Conservation (phyloP, 2,113 vertebrate species). For the Ailuropoda melanoleuca region DNA sequence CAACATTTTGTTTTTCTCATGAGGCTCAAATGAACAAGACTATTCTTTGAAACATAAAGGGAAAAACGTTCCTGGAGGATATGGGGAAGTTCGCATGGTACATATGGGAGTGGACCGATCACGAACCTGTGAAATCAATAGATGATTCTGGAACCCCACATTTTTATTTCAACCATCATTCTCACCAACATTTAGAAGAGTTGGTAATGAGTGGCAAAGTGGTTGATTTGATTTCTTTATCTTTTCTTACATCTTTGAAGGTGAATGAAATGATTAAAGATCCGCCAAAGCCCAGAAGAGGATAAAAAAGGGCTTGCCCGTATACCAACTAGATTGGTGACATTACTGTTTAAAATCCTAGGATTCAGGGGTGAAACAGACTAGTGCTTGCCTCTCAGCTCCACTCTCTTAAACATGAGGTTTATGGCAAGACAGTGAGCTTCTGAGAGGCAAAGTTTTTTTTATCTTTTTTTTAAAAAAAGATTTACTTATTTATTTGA, state of each 20-base stretch:
- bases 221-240: not conserved
- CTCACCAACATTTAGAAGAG: not conserved
- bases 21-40: not conserved
- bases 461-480: not conserved
- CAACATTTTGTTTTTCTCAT: not conserved
- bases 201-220: not conserved
- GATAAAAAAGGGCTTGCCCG: not conserved
- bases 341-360: not conserved
- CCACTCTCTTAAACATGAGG: not conserved
- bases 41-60: not conserved
- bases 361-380: not conserved
- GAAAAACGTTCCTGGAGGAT: not conserved
- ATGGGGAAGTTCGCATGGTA: not conserved
- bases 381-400: not conserved
- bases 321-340: not conserved
- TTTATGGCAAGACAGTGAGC: not conserved
- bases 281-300: not conserved
- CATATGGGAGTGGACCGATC: not conserved
- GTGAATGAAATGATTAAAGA: constrained; percentile 5
- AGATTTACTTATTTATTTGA: not conserved
- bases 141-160: not conserved
- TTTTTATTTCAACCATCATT: not conserved
- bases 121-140: not conserved
- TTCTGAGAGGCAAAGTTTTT: not conserved
- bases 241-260: not conserved